These are phyloP conservation scores for Ephestia elutella DNA, from an alignment of 1,140 invertebrate genomes.

Conservation along the genomic window DNA sequence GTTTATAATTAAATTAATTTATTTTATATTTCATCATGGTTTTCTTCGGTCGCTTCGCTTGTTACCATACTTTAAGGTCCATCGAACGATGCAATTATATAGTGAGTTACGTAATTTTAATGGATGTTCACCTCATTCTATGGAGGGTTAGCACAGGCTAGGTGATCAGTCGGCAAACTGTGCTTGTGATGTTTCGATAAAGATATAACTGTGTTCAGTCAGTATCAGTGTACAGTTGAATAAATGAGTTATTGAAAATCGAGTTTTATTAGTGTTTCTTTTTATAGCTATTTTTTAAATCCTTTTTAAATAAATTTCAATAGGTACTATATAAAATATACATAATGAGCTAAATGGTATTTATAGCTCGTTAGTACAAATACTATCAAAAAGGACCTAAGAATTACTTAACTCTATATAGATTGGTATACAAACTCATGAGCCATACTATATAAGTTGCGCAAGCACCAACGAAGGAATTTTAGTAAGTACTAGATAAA, in stretches of 20 bases:
- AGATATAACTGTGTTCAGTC: constrained; percentile 31
- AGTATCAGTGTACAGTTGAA: constrained; percentile 69
- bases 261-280: constrained; percentile 28
- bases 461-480: too few relatives aligned
- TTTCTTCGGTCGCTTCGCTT: constrained; percentile 34
- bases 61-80: constrained; percentile 27
- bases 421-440: too few relatives aligned
- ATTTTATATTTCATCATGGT: constrained; percentile 48
- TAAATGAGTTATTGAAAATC: constrained; percentile 67
- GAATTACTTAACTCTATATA: too few relatives aligned
- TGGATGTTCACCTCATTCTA: constrained; percentile 19
- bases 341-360: too few relatives aligned
- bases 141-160: constrained; percentile 41
- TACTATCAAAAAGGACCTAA: too few relatives aligned
- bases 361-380: too few relatives aligned
- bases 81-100: constrained; percentile 7
- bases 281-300: neutral
- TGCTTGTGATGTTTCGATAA: constrained; percentile 60
- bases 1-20: constrained; percentile 71
- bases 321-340: too few relatives aligned
- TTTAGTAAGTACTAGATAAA: too few relatives aligned
- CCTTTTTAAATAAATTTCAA: neutral
- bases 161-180: constrained; percentile 43
- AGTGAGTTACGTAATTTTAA: constrained; percentile 8
- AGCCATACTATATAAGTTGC: too few relatives aligned